Evolutionary conservation across 2,888 invertebrate species (phyloP).

Genomic region (Epinotia brunnichana): DNA sequence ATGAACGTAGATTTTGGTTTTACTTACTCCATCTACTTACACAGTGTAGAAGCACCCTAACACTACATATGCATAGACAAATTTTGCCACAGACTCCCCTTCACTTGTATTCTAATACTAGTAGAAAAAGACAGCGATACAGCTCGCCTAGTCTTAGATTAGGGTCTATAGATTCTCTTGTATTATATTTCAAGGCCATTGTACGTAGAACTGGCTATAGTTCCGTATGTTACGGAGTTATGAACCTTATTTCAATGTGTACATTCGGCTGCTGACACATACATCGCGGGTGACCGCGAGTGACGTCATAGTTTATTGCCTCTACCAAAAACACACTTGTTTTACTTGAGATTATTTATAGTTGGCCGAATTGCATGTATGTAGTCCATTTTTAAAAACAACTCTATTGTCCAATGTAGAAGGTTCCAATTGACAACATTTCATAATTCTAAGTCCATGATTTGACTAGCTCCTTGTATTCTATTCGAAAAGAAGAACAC

Average conservation of each 20-base stretch:
- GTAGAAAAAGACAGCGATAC: background rate
- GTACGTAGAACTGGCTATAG: background rate
- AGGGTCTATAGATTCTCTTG: background rate
- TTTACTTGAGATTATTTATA: background rate
- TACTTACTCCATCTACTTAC: background rate
- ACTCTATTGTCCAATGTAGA: no score
- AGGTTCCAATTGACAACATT: no score
- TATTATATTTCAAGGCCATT: conserved; percentile 16
- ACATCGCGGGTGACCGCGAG: conserved; percentile 14
- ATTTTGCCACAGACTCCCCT: background rate
- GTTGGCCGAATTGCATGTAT: no score
- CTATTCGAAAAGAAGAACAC: no score
- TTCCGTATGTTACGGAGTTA: background rate
- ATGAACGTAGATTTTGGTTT: background rate
- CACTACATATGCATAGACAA: background rate
- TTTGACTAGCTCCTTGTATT: no score
- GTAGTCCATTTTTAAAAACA: no score
- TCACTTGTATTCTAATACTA: background rate
- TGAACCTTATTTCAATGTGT: conserved; percentile 8
- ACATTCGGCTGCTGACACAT: conserved; percentile 6
- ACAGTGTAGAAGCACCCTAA: background rate
- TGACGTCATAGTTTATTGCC: conserved; percentile 4
- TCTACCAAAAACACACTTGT: background rate
- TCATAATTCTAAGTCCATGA: no score
- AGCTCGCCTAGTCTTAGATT: conserved; percentile 3